Percentiles rank a stretch among this genome's conserved stretches.
Evolutionary conservation across 2,113 vertebrate species (phyloP).

Genomic region (Poecilia latipinna): DNA sequence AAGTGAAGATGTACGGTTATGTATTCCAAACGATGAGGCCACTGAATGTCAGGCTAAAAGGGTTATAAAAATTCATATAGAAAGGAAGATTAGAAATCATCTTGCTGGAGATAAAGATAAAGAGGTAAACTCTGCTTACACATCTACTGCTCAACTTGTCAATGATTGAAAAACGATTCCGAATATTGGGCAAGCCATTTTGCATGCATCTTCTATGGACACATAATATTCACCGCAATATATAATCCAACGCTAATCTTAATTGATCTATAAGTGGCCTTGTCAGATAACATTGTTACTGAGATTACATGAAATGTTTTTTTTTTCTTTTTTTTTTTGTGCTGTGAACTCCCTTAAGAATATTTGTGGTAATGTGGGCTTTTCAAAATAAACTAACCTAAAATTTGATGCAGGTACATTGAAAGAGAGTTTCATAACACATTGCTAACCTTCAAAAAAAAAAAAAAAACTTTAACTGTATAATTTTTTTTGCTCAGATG

Average conservation of each 20-base stretch:
- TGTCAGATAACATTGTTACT: not conserved
- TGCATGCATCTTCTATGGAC: not conserved
- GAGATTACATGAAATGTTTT: not conserved
- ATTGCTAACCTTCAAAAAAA: constrained; percentile 25
- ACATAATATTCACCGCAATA: constrained; percentile 24
- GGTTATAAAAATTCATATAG: constrained; percentile 27
- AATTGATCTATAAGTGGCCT: constrained; percentile 20
- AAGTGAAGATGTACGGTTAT: constrained; percentile 29
- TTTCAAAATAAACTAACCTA: not conserved
- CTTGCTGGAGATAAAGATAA: constrained; percentile 21
- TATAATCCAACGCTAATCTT: constrained; percentile 39
- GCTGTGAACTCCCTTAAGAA: too few species aligned
- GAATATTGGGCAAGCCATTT: constrained; percentile 27
- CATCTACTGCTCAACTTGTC: constrained; percentile 1
- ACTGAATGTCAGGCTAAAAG: not conserved
- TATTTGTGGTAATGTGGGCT: not conserved
- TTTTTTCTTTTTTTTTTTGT: too few species aligned
- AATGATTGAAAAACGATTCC: constrained; percentile 26
- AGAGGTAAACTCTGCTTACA: constrained; percentile 25
- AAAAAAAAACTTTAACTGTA: constrained; percentile 27
- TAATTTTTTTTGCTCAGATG: constrained; percentile 58
- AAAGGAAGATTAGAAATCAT: constrained; percentile 32
- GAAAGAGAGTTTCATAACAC: not conserved
- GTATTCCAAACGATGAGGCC: constrained; percentile 26
- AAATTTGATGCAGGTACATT: not conserved